Percentiles rank a stretch among this genome's conserved stretches.
These are phyloP conservation scores for Onychostoma macrolepis DNA, from an alignment of 2,113 vertebrate genomes.

Conservation along the genomic window DNA sequence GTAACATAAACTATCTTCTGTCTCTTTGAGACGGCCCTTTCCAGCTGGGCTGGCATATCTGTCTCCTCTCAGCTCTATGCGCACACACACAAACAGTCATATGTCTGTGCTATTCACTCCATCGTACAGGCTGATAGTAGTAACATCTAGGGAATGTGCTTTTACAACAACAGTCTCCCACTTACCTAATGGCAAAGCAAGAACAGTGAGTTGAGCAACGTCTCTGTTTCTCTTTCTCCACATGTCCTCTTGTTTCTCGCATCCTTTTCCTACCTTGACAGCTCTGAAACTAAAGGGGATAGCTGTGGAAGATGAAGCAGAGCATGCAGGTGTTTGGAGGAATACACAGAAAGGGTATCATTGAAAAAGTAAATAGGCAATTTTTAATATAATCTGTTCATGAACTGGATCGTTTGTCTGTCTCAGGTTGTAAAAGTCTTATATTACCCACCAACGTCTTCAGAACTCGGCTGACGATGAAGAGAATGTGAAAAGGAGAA, in stretches of 20 bases:
- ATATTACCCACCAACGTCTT: neutral
- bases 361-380: neutral
- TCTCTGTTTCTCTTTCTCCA: conserved; percentile 29
- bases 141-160: conserved; percentile 70
- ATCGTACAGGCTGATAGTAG: conserved; percentile 65
- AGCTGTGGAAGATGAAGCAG: conserved; percentile 13
- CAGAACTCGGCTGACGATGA: neutral
- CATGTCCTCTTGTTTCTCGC: conserved; percentile 14
- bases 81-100: conserved; percentile 54
- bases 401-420: neutral
- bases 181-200: conserved; percentile 59
- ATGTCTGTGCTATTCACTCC: conserved; percentile 58
- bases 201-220: conserved; percentile 39
- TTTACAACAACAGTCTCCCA: conserved; percentile 66
- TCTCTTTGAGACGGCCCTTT: conserved; percentile 2
- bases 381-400: neutral
- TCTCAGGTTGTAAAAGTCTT: neutral
- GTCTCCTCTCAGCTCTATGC: conserved; percentile 47
- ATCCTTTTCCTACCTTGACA: neutral
- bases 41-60: conserved; percentile 27
- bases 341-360: neutral
- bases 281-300: neutral
- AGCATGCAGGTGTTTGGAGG: neutral
- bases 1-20: conserved; percentile 2
- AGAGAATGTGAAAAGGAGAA: neutral